Base-by-base conservation (phyloP, 2,797 vertebrate species). In the Lophius americanus region DNA sequence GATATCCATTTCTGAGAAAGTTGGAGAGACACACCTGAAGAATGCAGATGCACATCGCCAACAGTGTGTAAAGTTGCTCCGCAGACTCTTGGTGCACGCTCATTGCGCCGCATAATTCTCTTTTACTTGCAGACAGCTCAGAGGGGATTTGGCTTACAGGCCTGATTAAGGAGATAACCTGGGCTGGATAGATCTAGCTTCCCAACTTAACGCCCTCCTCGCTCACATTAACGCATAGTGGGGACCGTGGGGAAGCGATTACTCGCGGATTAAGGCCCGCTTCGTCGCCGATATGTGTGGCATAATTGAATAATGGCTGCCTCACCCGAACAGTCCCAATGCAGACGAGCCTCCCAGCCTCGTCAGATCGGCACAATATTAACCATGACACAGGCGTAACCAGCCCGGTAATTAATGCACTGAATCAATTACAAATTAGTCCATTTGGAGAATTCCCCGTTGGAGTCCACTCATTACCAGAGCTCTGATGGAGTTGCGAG, bases 381-480 rank as follows among this genome's bases (percentile, higher is more conserved):
- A 94, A 92, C 90, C 93, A 91, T 93, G 93, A 94, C 94, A 94
- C 91, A 84, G 77, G 91, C 88, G 84, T 88, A 92, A 92, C 92
- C 88, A 82, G 88, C 84, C 85, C 77, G 62, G 89, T 94, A 94
- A 94, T 94, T 94, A 94, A 94, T 92, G 85, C 88, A 82, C 82
- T 86, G 90, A 94, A 94, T 94, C 93, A 94, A 94, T 94, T 94
- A 93, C 90, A 93, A 94, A 94, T 94, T 88, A 93, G 89, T 92
- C 88, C 84, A 91, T 94, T 94, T 92, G 84, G 85, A 91, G 88
- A 89, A 93, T 94, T 93, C 91, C 91, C 93, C 76, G 75, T 80
- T 81, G 91, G 91, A 88, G 86, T 88, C 82, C 82, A 87, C 86
- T 94, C 91, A 92, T 94, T 93, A 92, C 85, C 75, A 79, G 82